Evolutionary conservation across 1,140 invertebrate species (phyloP).

Genomic region (Ostrea denselamellosa): DNA sequence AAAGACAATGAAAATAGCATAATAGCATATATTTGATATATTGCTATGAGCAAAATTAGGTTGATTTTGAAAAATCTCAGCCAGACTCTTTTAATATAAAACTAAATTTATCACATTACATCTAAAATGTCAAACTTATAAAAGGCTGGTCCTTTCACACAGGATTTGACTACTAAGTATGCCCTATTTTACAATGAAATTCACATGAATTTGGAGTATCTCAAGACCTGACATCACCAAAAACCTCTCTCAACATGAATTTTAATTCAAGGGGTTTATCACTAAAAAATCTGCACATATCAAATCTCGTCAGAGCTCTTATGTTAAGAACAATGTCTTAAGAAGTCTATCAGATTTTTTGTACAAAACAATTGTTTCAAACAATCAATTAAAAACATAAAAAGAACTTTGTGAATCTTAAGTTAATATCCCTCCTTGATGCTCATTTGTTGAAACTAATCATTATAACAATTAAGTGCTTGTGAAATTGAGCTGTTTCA

Average conservation of each 20-base stretch:
- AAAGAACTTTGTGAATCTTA: slow-evolving; percentile 24
- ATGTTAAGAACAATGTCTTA: slow-evolving; percentile 25
- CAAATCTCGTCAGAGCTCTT: slow-evolving; percentile 1
- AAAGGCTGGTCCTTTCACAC: not conserved
- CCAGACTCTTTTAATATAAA: not conserved
- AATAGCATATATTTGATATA: slow-evolving; percentile 11
- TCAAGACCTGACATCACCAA: not conserved
- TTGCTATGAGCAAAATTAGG: not conserved
- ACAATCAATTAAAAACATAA: slow-evolving; percentile 30
- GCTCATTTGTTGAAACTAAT: slow-evolving; percentile 6
- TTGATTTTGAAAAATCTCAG: not conserved
- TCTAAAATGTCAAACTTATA: slow-evolving; percentile 16
- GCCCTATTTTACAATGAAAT: slow-evolving; percentile 36
- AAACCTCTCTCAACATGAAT: slow-evolving; percentile 21
- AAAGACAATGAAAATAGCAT: slow-evolving; percentile 10
- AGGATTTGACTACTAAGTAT: slow-evolving; percentile 30
- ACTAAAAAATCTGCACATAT: slow-evolving; percentile 29
- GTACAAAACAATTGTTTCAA: not conserved
- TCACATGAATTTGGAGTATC: slow-evolving; percentile 30
- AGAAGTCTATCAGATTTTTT: not conserved
- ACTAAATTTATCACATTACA: slow-evolving; percentile 13
- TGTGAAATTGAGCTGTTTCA: not conserved
- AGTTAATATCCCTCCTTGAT: slow-evolving; percentile 12
- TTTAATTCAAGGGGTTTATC: slow-evolving; percentile 26
- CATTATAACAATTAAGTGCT: slow-evolving; percentile 8